These are phyloP conservation scores for Sorex fumeus DNA, from an alignment of 2,113 vertebrate species.

Conservation along the genomic window DNA sequence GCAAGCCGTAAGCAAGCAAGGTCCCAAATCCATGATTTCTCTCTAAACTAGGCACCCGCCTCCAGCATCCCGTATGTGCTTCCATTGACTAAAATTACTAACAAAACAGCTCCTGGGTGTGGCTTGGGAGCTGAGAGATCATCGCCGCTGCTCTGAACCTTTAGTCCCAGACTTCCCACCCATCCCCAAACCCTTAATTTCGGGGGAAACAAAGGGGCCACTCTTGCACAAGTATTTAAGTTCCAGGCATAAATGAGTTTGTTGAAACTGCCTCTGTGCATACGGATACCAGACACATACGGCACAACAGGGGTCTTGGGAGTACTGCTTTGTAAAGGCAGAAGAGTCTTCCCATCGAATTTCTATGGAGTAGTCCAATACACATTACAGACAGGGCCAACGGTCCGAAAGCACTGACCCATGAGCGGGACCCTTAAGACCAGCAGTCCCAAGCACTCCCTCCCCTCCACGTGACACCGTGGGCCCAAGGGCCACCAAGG, in stretches of 20 bases:
- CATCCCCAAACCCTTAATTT: not conserved
- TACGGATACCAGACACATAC: not conserved
- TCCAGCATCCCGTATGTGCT: not conserved
- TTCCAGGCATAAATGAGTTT: slow-evolving; percentile 18
- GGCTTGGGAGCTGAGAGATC: not conserved
- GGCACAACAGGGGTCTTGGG: not conserved
- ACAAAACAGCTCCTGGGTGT: rapidly evolving
- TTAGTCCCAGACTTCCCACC: not conserved
- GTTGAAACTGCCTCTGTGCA: not conserved
- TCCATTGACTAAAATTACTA: not conserved
- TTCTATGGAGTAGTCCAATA: slow-evolving; percentile 12
- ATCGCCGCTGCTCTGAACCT: not conserved
- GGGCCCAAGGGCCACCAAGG: not conserved
- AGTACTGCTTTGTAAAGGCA: not conserved
- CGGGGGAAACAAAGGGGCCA: slow-evolving; percentile 28
- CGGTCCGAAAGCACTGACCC: not conserved
- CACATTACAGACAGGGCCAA: not conserved
- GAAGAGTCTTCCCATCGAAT: not conserved
- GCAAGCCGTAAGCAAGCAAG: not conserved
- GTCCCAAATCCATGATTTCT: not conserved
- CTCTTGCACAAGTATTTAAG: not conserved
- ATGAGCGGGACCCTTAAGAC: no score
- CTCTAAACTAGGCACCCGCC: not conserved
- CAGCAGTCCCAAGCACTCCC: no score
- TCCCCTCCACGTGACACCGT: no score